Evolutionary conservation across 2,888 invertebrate genomes (phyloP).

Genomic region (Pocota personata): DNA sequence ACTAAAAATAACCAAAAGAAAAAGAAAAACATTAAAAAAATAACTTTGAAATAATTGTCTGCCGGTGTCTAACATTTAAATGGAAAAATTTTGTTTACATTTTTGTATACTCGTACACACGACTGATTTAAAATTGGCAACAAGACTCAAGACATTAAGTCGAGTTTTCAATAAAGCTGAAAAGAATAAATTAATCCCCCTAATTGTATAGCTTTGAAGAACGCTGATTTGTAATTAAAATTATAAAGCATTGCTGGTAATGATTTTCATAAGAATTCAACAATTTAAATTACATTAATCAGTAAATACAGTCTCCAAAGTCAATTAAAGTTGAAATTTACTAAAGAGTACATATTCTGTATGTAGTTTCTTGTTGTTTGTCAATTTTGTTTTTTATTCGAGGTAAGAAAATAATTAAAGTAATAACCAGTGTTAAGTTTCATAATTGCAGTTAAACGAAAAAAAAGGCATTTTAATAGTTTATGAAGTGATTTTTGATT

Average conservation of each 20-base stretch:
- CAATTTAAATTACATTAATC: slow-evolving; percentile 11
- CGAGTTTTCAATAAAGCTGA: background rate
- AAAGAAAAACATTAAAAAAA: background rate
- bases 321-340: background rate
- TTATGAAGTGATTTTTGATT: background rate
- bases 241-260: background rate
- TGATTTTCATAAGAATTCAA: background rate
- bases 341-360: background rate
- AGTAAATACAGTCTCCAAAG: background rate
- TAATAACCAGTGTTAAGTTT: background rate
- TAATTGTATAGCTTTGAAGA: background rate
- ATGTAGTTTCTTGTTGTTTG: background rate
- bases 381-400: background rate
- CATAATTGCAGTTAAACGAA: slow-evolving; percentile 2
- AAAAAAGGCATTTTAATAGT: slow-evolving; percentile 6
- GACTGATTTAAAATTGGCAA: background rate
- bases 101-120: background rate
- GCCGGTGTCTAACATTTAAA: background rate
- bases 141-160: background rate
- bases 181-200: background rate
- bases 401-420: too few species aligned
- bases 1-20: background rate
- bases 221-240: background rate
- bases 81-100: background rate
- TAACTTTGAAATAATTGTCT: background rate